Conservation (phyloP, 2,888 invertebrate species). For the Ferrisia virgata region DNA sequence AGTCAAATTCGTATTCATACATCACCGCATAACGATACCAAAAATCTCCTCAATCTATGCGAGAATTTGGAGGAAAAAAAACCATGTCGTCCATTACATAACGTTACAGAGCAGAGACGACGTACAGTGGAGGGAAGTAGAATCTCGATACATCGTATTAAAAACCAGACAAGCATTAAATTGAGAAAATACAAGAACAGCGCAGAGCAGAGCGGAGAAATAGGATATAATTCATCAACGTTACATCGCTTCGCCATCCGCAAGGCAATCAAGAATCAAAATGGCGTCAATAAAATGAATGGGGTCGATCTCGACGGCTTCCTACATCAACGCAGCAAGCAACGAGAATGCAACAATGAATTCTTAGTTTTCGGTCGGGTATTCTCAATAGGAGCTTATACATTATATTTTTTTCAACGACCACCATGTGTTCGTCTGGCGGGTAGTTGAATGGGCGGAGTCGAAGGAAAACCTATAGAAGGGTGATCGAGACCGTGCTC, state of each 20-base stretch:
- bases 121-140: background rate
- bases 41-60: too few relatives aligned
- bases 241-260: background rate
- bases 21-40: too few relatives aligned
- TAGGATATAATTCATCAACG: background rate
- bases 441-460: conserved; percentile 28
- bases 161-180: background rate
- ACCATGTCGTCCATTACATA: too few relatives aligned
- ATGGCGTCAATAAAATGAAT: conserved; percentile 19
- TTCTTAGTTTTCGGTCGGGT: background rate
- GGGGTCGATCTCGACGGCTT: background rate
- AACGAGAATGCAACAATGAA: background rate
- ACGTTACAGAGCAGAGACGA: too few relatives aligned
- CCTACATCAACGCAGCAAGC: background rate
- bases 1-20: too few relatives aligned
- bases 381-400: background rate
- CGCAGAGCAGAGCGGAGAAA: background rate
- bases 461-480: background rate
- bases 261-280: conserved; percentile 4
- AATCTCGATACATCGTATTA: too few relatives aligned
- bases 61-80: too few relatives aligned
- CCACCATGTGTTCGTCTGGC: background rate
- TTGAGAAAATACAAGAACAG: background rate
- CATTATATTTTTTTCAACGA: background rate
- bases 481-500: background rate